Base-by-base conservation (phyloP, 2,113 vertebrate species). In the Hydrolagus affinis region DNA sequence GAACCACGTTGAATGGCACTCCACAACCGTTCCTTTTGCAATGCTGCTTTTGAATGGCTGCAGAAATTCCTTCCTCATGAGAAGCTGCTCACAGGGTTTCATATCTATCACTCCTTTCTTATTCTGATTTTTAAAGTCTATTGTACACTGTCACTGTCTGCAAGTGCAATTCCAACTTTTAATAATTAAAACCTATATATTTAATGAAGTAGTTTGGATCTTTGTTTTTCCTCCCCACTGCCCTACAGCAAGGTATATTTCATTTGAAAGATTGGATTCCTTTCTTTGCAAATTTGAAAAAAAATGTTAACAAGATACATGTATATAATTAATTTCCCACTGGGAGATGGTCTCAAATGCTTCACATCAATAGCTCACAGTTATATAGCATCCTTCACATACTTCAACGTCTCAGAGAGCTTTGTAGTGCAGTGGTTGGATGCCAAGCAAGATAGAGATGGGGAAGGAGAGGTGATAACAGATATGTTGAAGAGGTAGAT, bases 121-220 rank as follows among this genome's bases (percentile, higher is more conserved):
- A 83, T 15, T 68, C 25, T 83, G 60, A 60, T 83, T 66, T 83
- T 66, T 66, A 66, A 83, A 83, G 66, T 32, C 25, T 66, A 64
- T 28, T 66, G 62, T 19, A 30, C 59, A 30, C 23, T 80, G 6
- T 78, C n/a, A 17, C 60, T 66, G 78, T 66, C 62, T 83, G 60
- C 6, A 78, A 78, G 76, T 78, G 76, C 77, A 83, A 83, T 83
- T 83, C 30, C 60, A 83, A 62, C 25, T 83, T 83, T 83, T 83
- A 68, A 83, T 30, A 83, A 83, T 83, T 83, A 83, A 83, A 83
- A 62, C 17, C 78, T 83, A 25, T 83, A 83, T 28, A 83, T 83
- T 83, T 83, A 83, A 83, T 83, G 66, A 17, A 68, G 25, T 62
- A 68, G 15, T 21, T 68, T 32, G 10, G 44, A 44, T 44, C 44